Evolutionary conservation across 2,113 vertebrate genomes (phyloP).

Genomic region (Scartelaos histophorus): DNA sequence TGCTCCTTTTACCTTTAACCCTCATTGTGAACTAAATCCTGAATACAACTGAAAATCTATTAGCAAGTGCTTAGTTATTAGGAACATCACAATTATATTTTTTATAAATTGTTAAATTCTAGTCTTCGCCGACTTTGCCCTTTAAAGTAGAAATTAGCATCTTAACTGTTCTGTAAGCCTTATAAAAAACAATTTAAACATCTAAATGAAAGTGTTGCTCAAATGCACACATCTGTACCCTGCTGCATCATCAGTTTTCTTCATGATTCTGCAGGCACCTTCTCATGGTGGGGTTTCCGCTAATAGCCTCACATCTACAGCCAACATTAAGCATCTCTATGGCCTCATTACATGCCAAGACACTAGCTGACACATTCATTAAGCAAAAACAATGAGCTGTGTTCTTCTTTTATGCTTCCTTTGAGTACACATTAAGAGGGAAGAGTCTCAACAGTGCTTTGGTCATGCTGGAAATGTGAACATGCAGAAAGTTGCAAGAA

Average conservation of each 20-base stretch:
- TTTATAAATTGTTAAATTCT: no score
- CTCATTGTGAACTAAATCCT: background rate
- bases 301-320: constrained; percentile 22
- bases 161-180: background rate
- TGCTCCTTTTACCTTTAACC: no score
- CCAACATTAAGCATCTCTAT: constrained; percentile 40
- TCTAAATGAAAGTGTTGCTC: constrained; percentile 24
- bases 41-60: no score
- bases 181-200: constrained; percentile 4
- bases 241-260: constrained; percentile 29
- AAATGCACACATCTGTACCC: constrained; percentile 15
- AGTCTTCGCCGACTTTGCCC: background rate
- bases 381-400: constrained; percentile 36
- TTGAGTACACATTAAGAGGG: constrained; percentile 5
- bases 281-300: constrained; percentile 19
- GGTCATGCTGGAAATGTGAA: constrained; percentile 9
- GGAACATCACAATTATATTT: no score
- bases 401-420: constrained; percentile 32
- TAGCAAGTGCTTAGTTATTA: no score
- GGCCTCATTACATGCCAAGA: constrained; percentile 44
- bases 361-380: constrained; percentile 40
- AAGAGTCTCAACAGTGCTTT: constrained; percentile 8
- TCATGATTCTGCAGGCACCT: constrained; percentile 10
- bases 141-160: background rate
- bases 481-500: background rate